phyloP scores from a whole-genome alignment of 1,140 invertebrate species.

The Heliconius hermathena region DNA sequence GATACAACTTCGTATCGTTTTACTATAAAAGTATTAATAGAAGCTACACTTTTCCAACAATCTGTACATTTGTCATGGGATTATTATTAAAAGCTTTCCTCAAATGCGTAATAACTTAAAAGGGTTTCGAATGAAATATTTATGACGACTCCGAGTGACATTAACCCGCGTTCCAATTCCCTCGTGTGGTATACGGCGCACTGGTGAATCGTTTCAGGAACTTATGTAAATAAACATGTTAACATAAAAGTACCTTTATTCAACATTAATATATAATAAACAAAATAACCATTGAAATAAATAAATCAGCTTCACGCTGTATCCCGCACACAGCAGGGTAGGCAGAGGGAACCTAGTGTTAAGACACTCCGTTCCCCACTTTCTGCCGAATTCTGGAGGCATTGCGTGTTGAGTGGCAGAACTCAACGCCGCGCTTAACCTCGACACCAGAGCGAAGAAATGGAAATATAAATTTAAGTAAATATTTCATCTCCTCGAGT shows the following conservation, averaged over 20 bases:
- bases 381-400: no score
- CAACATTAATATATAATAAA: neutral
- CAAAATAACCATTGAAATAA: neutral
- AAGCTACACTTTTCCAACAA: constrained; percentile 17
- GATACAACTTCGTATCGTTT: neutral
- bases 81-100: constrained; percentile 28
- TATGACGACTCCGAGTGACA: constrained; percentile 57
- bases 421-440: no score
- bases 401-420: no score
- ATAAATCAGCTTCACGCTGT: no score
- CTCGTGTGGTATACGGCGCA: constrained; percentile 39
- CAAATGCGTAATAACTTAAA: constrained; percentile 53
- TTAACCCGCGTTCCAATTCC: constrained; percentile 65
- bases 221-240: constrained; percentile 21
- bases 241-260: neutral
- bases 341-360: no score
- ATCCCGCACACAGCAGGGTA: no score
- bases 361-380: no score
- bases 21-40: neutral
- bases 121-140: constrained; percentile 66
- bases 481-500: no score
- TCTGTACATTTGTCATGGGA: constrained; percentile 22
- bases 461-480: no score
- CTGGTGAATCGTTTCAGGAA: constrained; percentile 34
- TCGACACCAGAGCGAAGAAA: no score